These are phyloP conservation scores for Coracias cyanogaster DNA, from an alignment of 2,797 vertebrate genomes.

Conservation along the genomic window DNA sequence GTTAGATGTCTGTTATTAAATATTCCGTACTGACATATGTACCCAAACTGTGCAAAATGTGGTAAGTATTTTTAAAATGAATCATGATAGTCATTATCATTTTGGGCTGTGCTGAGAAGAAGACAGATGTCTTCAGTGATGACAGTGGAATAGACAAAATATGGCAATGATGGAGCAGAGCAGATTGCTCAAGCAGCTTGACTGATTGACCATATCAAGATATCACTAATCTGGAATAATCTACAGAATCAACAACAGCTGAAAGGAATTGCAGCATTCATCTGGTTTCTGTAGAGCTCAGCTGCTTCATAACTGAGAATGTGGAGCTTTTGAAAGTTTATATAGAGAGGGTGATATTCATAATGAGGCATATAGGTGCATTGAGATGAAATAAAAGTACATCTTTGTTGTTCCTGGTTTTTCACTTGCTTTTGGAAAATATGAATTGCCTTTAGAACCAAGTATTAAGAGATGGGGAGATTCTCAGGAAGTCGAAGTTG, in stretches of 20 bases:
- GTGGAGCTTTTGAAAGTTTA: not conserved
- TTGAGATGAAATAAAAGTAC: not conserved
- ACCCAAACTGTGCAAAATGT: not conserved
- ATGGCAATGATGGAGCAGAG: conserved; percentile 3
- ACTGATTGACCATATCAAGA: not conserved
- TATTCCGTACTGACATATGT: not conserved
- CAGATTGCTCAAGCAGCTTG: conserved; percentile 52
- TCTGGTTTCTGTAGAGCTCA: conserved; percentile 15
- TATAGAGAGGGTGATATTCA: not conserved
- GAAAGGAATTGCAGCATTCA: not conserved
- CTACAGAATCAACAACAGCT: conserved; percentile 19
- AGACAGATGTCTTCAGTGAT: not conserved
- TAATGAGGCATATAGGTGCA: not conserved
- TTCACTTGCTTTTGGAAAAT: not conserved
- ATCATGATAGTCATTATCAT: not conserved
- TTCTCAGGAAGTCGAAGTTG: not conserved
- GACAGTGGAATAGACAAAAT: conserved; percentile 10
- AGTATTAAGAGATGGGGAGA: not conserved
- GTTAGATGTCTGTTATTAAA: not conserved
- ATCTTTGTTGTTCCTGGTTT: not conserved
- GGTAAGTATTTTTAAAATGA: not conserved
- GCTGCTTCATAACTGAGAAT: not conserved
- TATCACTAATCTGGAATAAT: conserved; percentile 23
- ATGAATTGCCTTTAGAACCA: not conserved
- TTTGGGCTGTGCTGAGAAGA: not conserved